Evolutionary conservation across 2,888 invertebrate genomes (phyloP).

Genomic region (Pheosia tremula): DNA sequence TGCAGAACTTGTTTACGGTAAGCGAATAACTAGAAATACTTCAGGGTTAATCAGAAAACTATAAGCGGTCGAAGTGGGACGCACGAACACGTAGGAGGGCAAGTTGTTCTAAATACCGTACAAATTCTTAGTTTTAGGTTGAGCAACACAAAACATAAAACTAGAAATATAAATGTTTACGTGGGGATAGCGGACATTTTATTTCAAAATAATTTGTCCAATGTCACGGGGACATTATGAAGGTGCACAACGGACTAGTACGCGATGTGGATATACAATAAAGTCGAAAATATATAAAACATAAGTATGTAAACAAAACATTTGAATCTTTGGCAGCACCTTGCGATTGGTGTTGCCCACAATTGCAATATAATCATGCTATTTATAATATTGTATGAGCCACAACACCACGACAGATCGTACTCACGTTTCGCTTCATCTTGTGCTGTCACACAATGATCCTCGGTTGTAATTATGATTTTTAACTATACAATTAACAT

Average conservation of each 20-base stretch:
- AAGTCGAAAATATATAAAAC: constrained; percentile 29
- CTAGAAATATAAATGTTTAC: not conserved
- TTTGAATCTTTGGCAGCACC: constrained; percentile 56
- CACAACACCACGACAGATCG: constrained; percentile 29
- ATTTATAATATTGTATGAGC: constrained; percentile 47
- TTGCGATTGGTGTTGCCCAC: constrained; percentile 52
- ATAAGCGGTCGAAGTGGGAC: constrained; percentile 62
- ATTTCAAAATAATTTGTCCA: not conserved
- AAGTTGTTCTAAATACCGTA: constrained; percentile 54
- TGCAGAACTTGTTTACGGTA: constrained; percentile 28
- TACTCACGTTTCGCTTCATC: constrained; percentile 83
- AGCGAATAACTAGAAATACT: constrained; percentile 48
- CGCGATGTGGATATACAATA: constrained; percentile 11
- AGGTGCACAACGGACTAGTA: constrained; percentile 15
- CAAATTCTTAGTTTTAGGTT: constrained; percentile 34
- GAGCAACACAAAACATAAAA: constrained; percentile 28
- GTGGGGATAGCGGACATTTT: not conserved
- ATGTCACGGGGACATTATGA: constrained; percentile 15
- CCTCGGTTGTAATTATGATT: constrained; percentile 35
- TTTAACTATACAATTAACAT: constrained; percentile 38
- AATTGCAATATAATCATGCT: constrained; percentile 41
- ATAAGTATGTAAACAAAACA: constrained; percentile 62
- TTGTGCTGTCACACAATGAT: constrained; percentile 49
- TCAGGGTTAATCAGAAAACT: constrained; percentile 60
- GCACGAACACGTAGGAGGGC: constrained; percentile 56